phyloP scores from a whole-genome alignment of 2,888 invertebrate genomes.

The Agrochola macilenta region DNA sequence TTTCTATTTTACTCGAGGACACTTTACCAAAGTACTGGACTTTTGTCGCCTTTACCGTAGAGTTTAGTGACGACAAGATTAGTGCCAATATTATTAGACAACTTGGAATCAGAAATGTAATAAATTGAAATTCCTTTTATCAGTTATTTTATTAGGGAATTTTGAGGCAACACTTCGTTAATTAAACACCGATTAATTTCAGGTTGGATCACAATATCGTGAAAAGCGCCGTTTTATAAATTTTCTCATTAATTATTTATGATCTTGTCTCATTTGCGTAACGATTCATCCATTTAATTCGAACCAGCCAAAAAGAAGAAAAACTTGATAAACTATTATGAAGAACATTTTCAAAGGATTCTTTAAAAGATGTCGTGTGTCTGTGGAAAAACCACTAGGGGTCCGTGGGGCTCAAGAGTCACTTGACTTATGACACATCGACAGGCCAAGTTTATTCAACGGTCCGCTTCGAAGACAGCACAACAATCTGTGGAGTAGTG shows the following conservation, averaged over 20 bases:
- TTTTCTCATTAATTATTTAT: constrained; percentile 42
- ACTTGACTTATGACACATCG: constrained; percentile 89
- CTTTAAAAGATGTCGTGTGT: constrained; percentile 60
- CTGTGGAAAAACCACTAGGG: constrained; percentile 74
- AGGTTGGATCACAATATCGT: constrained; percentile 27
- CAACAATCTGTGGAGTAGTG: constrained; percentile 76
- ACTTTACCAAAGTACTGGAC: constrained; percentile 72
- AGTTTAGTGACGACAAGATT: constrained; percentile 61
- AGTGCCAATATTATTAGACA: constrained; percentile 58
- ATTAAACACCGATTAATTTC: constrained; percentile 37
- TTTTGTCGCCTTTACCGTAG: constrained; percentile 68
- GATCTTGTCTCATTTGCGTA: constrained; percentile 33
- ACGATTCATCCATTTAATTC: constrained; percentile 28
- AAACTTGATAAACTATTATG: constrained; percentile 12
- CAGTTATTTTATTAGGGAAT: constrained; percentile 30
- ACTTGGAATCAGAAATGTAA: constrained; percentile 48
- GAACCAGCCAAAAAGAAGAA: not conserved
- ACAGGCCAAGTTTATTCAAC: constrained; percentile 89
- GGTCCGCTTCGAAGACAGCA: constrained; percentile 80
- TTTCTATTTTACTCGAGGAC: constrained; percentile 83
- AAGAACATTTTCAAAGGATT: constrained; percentile 18
- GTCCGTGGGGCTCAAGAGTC: constrained; percentile 66
- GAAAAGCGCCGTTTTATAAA: constrained; percentile 25
- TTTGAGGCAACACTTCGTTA: constrained; percentile 29
- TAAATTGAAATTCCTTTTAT: constrained; percentile 48